These are phyloP conservation scores for Perizoma flavofasciatum DNA, from an alignment of 2,888 invertebrate species.

Conservation along the genomic window DNA sequence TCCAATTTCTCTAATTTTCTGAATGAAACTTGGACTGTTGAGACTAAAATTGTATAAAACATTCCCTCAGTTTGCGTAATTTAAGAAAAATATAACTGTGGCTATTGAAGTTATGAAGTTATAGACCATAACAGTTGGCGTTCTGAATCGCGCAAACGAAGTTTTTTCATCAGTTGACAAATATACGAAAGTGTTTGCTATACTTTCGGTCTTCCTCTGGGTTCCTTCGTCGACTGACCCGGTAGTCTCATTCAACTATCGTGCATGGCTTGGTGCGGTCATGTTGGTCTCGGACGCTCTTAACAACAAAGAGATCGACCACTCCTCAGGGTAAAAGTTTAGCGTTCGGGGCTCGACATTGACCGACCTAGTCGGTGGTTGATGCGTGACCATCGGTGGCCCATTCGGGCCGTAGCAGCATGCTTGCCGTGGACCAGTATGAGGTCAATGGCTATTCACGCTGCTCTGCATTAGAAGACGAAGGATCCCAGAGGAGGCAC, in stretches of 20 bases:
- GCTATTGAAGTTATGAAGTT: background rate
- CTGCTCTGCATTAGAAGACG: slow-evolving; percentile 34
- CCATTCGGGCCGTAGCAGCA: slow-evolving; percentile 34
- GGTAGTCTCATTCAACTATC: slow-evolving; percentile 19
- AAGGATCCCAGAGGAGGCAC: slow-evolving; percentile 36
- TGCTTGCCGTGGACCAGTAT: slow-evolving; percentile 28
- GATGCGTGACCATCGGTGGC: slow-evolving; percentile 31
- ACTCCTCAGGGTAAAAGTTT: slow-evolving; percentile 30
- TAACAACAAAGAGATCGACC: slow-evolving; percentile 16
- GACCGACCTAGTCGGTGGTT: slow-evolving; percentile 23
- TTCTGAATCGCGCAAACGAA: slow-evolving; percentile 35
- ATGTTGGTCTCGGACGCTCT: slow-evolving; percentile 34
- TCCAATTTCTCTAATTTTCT: slow-evolving; percentile 5
- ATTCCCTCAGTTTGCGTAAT: background rate
- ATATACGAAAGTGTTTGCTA: background rate
- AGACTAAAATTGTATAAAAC: slow-evolving; percentile 1
- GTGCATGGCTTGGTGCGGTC: slow-evolving; percentile 18
- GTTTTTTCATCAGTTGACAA: slow-evolving; percentile 7
- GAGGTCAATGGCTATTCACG: slow-evolving; percentile 30
- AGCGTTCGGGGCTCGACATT: slow-evolving; percentile 34
- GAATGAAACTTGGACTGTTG: slow-evolving; percentile 15
- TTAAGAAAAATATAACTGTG: background rate
- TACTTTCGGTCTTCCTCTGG: slow-evolving; percentile 33
- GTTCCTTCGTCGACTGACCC: slow-evolving; percentile 34
- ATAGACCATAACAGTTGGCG: slow-evolving; percentile 3